These are phyloP conservation scores for Lepidostoma basale DNA, from an alignment of 1,140 invertebrate genomes.

Conservation along the genomic window DNA sequence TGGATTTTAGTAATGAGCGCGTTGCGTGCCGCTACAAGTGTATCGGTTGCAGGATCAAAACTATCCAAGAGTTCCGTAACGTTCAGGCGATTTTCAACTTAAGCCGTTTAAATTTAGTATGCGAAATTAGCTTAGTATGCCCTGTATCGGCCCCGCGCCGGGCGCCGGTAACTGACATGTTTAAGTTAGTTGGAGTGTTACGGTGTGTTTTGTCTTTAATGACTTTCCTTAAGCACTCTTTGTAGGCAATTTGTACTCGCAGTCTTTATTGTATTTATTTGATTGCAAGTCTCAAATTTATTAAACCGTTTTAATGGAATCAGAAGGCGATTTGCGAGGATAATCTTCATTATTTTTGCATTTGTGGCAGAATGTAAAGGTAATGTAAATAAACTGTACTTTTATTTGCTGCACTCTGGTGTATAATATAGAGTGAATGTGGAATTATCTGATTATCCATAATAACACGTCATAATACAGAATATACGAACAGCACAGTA, in stretches of 20 bases:
- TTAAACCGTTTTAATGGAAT: background rate
- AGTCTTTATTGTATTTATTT: constrained; percentile 6
- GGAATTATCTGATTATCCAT: too few species aligned
- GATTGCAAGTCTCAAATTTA: constrained; percentile 7
- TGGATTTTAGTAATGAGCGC: constrained; percentile 35
- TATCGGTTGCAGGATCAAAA: background rate
- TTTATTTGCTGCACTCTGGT: too few species aligned
- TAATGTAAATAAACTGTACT: too few species aligned
- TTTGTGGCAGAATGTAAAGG: background rate
- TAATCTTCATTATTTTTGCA: constrained; percentile 1
- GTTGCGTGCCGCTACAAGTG: constrained; percentile 27
- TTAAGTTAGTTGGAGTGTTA: background rate
- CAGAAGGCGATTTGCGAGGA: background rate
- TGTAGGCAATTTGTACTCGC: constrained; percentile 17
- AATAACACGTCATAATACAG: too few species aligned
- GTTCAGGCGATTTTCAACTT: constrained; percentile 3
- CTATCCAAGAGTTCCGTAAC: background rate
- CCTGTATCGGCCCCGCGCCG: background rate
- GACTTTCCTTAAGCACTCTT: constrained; percentile 19
- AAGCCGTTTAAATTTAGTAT: constrained; percentile 4
- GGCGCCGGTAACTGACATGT: background rate
- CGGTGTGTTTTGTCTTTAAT: constrained; percentile 23
- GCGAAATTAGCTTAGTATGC: constrained; percentile 13
- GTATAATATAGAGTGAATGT: too few species aligned
- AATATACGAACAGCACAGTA: too few species aligned